phyloP scores from a whole-genome alignment of 1,140 invertebrate species.

The Grapholita molesta region DNA sequence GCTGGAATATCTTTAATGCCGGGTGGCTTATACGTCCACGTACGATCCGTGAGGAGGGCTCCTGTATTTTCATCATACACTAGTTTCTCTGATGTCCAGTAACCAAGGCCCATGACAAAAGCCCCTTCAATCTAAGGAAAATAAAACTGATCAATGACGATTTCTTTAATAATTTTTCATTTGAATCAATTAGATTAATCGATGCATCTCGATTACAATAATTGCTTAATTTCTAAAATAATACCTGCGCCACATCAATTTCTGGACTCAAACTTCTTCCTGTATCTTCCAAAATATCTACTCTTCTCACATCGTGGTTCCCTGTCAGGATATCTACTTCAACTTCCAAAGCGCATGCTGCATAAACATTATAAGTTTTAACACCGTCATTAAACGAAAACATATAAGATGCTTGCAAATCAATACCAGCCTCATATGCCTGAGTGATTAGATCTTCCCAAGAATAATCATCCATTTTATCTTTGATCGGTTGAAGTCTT shows the following conservation, averaged over 20 bases:
- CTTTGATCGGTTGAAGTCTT: constrained; percentile 80
- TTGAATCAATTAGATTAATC: no score
- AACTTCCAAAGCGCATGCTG: constrained; percentile 81
- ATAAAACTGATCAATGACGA: no score
- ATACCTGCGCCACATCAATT: constrained; percentile 92
- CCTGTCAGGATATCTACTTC: constrained; percentile 90
- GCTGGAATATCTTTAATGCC: constrained; percentile 91
- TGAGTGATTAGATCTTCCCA: constrained; percentile 81
- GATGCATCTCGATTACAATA: no score
- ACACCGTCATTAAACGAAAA: constrained; percentile 74
- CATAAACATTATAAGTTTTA: constrained; percentile 80
- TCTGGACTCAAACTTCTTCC: constrained; percentile 87
- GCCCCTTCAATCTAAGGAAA: constrained; percentile 84
- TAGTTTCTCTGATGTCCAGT: constrained; percentile 87
- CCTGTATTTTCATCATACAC: constrained; percentile 83
- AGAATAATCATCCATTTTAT: constrained; percentile 72
- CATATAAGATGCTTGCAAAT: constrained; percentile 82
- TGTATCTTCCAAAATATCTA: constrained; percentile 88
- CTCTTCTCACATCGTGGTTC: constrained; percentile 82
- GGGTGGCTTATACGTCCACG: constrained; percentile 92
- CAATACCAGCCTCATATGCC: constrained; percentile 78
- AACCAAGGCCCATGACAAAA: constrained; percentile 92
- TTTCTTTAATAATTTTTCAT: no score
- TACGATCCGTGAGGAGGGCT: constrained; percentile 84
- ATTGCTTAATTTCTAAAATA: no score